Conservation (phyloP, 1,140 invertebrate genomes). For the Hylaeus anthracinus region DNA sequence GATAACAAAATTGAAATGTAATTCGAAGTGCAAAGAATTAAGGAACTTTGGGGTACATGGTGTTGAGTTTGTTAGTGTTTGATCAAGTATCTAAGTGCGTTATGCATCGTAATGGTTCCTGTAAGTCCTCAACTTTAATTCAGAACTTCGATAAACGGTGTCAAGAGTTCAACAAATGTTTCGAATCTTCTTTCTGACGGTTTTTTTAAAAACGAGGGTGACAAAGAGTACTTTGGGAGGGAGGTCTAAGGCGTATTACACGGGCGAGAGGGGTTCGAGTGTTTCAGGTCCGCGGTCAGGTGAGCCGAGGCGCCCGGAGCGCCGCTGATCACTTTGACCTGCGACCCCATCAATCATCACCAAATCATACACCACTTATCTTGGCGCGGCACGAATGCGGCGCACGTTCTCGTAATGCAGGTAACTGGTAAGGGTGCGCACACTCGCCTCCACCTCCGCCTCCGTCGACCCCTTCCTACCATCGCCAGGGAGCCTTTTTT, state of each 20-base stretch:
- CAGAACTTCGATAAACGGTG: too few species aligned
- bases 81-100: too few species aligned
- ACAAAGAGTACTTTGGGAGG: too few species aligned
- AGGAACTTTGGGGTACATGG: too few species aligned
- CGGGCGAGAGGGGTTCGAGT: constrained; percentile 57
- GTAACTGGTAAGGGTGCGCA: constrained; percentile 59
- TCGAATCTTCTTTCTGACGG: too few species aligned
- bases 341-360: constrained; percentile 79
- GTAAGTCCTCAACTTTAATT: too few species aligned
- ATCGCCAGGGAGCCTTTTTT: constrained; percentile 29
- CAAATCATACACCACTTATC: constrained; percentile 80
- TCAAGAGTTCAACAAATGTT: too few species aligned
- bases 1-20: too few species aligned
- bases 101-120: too few species aligned
- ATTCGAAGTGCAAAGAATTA: too few species aligned
- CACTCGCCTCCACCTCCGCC: constrained; percentile 38
- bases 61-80: too few species aligned
- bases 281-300: constrained; percentile 69
- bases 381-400: constrained; percentile 72
- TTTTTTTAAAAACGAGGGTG: too few species aligned
- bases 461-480: neutral
- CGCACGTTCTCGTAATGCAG: constrained; percentile 73
- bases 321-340: constrained; percentile 79
- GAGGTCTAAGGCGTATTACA: constrained; percentile 57
- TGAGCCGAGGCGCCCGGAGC: constrained; percentile 76